Evolutionary conservation across 2,888 invertebrate species (phyloP), one percentile per base, ranked within the genome.

Genomic region (Aquatica leii): DNA sequence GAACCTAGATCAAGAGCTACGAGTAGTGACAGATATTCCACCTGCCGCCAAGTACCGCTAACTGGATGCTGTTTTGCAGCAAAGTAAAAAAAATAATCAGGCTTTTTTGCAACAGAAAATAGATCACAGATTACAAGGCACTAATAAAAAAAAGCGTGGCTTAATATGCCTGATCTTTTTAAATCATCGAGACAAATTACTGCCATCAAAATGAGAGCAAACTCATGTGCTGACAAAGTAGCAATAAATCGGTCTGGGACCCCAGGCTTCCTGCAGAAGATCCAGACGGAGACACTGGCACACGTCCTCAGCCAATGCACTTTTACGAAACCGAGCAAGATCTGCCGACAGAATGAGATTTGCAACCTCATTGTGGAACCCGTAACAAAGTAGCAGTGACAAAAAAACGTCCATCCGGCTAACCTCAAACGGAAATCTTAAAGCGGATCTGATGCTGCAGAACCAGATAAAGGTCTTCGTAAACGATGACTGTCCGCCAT

Each of bases 1-100:
- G 24, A 2, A 24, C 4, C 6, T 24, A 24, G 24, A 24, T 6
- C 24, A 24, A 24, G 24, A 24, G 43, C 43, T 43, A 43, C 43
- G 43, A 15, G 43, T 51, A 35, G 35, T 51, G 15, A 14, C 9
- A 31, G 14, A 51, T 51, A 34, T 35, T 14, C 31, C 34, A 21
- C n/a, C 11, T 21, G 12, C 14, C 49, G 12, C 49, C 17, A 24
- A 6, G 20, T 14, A 49, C 49, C 31, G 31, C 51, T 11, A 51
- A 49, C 12, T 18, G 49, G 3, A 11, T 49, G 21, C 49, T 49
- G 2, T 49, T 20, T 18, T 49, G 49, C 17, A 34, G 51, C 12
- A 51, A 15, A 15, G 15, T 4, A 11, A 12, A 40, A 5, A 12
- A 12, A 4, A 12, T 9, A 40, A 8, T 40, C 9, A 24, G 18